Percentiles rank a stretch among this genome's conserved stretches.
Evolutionary conservation across 2,113 vertebrate species (phyloP).

Genomic region (Hucho hucho): DNA sequence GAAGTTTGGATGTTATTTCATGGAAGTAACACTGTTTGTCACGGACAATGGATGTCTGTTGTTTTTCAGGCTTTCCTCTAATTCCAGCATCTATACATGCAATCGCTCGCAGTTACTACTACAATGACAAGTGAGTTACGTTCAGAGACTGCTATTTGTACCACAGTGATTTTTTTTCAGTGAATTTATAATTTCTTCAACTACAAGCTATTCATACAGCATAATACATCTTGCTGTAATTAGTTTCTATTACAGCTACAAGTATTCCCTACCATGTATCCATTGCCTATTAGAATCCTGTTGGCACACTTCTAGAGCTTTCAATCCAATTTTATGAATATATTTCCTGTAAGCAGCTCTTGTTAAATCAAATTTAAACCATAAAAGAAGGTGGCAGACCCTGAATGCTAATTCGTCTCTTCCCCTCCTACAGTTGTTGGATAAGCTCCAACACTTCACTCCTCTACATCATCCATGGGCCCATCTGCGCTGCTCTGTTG

Average conservation of each 20-base stretch:
- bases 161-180: no score
- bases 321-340: not conserved
- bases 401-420: not conserved
- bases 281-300: not conserved
- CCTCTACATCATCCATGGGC: slow-evolving; percentile 96
- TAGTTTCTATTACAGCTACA: not conserved
- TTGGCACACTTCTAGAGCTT: not conserved
- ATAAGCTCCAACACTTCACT: slow-evolving; percentile 96
- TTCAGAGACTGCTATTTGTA: not conserved
- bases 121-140: slow-evolving; percentile 91
- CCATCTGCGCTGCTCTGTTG: slow-evolving; percentile 94
- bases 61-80: slow-evolving; percentile 86
- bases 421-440: slow-evolving; percentile 84
- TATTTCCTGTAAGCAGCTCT: not conserved
- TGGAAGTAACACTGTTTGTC: not conserved
- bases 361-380: not conserved
- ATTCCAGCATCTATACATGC: slow-evolving; percentile 93
- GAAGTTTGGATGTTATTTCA: not conserved
- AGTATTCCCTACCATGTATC: no score
- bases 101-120: slow-evolving; percentile 89
- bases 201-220: not conserved
- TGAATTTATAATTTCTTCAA: not conserved
- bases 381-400: slow-evolving; percentile 1
- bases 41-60: not conserved
- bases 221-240: not conserved